Evolutionary conservation across 2,888 invertebrate species (phyloP).

Genomic region (Nymphalis polychloros): DNA sequence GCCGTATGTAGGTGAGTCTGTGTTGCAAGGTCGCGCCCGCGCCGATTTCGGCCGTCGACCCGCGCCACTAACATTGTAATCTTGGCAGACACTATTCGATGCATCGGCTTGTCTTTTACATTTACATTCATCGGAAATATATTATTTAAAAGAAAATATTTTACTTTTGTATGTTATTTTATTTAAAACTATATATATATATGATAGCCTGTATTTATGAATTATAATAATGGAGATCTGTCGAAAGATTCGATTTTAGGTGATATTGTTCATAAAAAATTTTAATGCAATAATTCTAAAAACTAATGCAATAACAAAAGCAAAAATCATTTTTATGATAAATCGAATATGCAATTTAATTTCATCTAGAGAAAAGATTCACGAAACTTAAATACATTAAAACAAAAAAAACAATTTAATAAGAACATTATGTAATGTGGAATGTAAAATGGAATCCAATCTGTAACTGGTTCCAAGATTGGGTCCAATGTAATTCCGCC

Average conservation of each 20-base stretch:
- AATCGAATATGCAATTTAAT: not conserved
- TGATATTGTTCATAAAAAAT: not conserved
- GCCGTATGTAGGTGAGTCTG: conserved; percentile 77
- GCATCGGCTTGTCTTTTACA: conserved; percentile 27
- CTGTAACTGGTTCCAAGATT: conserved; percentile 1
- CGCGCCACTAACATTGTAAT: conserved; percentile 44
- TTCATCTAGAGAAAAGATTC: not conserved
- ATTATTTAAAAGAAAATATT: conserved; percentile 21
- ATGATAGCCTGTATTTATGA: not conserved
- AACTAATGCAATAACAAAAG: not conserved
- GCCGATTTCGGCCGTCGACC: conserved; percentile 79
- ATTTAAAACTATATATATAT: not conserved
- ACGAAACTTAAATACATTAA: too few species aligned
- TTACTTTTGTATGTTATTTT: not conserved
- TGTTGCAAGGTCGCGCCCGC: conserved; percentile 78
- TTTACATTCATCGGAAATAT: conserved; percentile 31
- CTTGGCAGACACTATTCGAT: conserved; percentile 35
- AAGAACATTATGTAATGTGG: too few species aligned
- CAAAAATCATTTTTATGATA: not conserved
- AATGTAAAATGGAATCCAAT: not conserved
- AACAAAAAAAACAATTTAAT: too few species aligned
- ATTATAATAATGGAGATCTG: not conserved
- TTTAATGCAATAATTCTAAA: not conserved
- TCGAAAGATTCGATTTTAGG: not conserved
- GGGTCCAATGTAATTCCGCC: conserved; percentile 4